Evolutionary conservation across 2,113 vertebrate genomes (phyloP), one percentile per base, ranked within the genome.

Genomic region (Anarrhichthys ocellatus): DNA sequence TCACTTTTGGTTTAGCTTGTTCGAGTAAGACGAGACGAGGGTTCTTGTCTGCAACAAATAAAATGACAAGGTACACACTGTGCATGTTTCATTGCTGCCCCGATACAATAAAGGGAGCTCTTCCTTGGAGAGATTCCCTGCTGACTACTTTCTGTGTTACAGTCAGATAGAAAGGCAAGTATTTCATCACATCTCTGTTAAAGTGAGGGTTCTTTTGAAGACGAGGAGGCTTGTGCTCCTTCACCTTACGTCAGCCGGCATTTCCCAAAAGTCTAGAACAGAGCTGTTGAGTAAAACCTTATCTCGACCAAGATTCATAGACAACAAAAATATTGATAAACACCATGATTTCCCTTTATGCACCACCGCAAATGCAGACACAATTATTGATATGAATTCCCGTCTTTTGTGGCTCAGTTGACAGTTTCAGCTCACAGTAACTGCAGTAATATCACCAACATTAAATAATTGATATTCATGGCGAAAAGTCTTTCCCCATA

Each of bases 1-100:
- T 78, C 48, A 46, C 44, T 73, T 78, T 11, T 50, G 56, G 56
- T 50, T 68, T 15, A 4, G 40, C 15, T 54, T 73, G 52, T 66
- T 69, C 69, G 70, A 56, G 29, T 17, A 27, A 52, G 9, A 54
- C 34, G 48, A 44, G 46, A 50, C 67, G 6, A 20, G 17, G 29
- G 66, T 58, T 66, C 1, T 6, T 72, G 27, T 50, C 32, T 61
- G 17, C 18, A 61, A 13, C 52, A 22, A 11, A 50, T 59, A 18
- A 78, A 66, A 63, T 1, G 10, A 56, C 46, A 64, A 17, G 24
- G 44, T 18, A 54, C 63, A 58, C 11, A 52, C 18, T 2, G 4
- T 52, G 18, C 52, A 27, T 56, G 22, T 62, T 63, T 75, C 29
- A 74, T 10, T 3, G 32, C 52, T 67, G 18, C n/a, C 10, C 9